Conservation (phyloP, 2,113 vertebrate species). For the Platycercus adscitus region DNA sequence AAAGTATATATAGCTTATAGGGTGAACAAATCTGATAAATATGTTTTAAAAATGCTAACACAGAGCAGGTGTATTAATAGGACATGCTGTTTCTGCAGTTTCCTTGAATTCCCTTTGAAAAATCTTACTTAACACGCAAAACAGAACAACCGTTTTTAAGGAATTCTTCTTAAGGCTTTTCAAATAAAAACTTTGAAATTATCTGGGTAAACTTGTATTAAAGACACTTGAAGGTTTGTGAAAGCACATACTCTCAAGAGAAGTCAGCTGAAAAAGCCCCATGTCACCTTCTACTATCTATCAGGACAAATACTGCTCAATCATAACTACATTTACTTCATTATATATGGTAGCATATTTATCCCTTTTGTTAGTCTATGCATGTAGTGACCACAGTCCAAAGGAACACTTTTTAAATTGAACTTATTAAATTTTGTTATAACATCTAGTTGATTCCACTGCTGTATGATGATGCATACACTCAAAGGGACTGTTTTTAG, state of each 20-base stretch:
- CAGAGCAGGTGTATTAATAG: background rate
- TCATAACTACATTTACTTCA: background rate
- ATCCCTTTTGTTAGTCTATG: background rate
- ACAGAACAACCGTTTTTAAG: background rate
- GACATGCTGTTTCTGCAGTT: background rate
- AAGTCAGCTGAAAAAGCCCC: constrained; percentile 16
- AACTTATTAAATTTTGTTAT: background rate
- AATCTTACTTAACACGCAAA: background rate
- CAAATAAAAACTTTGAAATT: constrained; percentile 30
- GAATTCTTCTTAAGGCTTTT: constrained; percentile 71
- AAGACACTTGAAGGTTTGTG: constrained; percentile 69
- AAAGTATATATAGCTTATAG: background rate
- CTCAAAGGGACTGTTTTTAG: background rate
- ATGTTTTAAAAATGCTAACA: background rate
- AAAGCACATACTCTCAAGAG: constrained; percentile 54
- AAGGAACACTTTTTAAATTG: constrained; percentile 17
- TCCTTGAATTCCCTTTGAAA: constrained; percentile 26
- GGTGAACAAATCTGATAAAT: background rate
- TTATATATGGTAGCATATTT: background rate
- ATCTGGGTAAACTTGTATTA: constrained; percentile 26
- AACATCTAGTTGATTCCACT: background rate
- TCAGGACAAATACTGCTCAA: constrained; percentile 27
- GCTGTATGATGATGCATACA: background rate
- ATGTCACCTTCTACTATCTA: background rate
- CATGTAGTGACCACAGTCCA: background rate